Percentiles rank a stretch among this genome's conserved stretches.
phyloP scores from a whole-genome alignment of 92 coral and sea anemone species.

The Parazoanthus atlanticus region DNA sequence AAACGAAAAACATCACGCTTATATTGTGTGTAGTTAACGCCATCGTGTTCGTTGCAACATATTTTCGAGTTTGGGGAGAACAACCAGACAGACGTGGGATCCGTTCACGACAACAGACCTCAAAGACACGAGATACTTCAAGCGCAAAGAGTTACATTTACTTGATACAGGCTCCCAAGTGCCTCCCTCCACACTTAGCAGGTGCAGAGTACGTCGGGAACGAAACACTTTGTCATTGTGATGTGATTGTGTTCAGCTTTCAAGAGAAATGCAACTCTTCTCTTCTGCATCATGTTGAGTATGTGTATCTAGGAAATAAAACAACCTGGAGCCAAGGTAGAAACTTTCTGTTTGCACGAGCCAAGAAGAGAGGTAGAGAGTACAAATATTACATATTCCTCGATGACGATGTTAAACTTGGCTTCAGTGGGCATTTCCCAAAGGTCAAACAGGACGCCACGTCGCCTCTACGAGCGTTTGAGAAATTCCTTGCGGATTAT shows the following conservation, averaged over 20 bases:
- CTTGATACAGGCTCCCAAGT: no score
- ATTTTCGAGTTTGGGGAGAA: no score
- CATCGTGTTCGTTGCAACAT: no score
- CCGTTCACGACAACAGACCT: no score
- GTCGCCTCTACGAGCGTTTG: no score
- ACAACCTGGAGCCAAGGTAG: constrained; percentile 41
- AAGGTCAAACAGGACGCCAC: not conserved
- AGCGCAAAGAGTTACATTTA: no score
- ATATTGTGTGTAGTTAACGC: no score
- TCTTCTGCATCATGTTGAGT: no score
- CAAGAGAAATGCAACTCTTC: not conserved
- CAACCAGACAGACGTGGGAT: no score
- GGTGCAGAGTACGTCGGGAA: constrained; percentile 6
- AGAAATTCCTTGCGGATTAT: not conserved
- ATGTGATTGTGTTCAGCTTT: constrained; percentile 21
- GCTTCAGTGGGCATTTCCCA: constrained; percentile 15
- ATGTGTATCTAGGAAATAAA: no score
- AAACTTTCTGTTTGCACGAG: constrained; percentile 22
- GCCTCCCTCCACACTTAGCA: not conserved
- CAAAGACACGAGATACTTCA: no score
- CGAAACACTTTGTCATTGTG: not conserved
- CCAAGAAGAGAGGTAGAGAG: not conserved
- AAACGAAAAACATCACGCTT: no score
- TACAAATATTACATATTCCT: constrained; percentile 31
- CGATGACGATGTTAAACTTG: constrained; percentile 33